Evolutionary conservation across 2,888 invertebrate species (phyloP), one percentile per base, ranked within the genome.

Genomic region (Polyommatus icarus): DNA sequence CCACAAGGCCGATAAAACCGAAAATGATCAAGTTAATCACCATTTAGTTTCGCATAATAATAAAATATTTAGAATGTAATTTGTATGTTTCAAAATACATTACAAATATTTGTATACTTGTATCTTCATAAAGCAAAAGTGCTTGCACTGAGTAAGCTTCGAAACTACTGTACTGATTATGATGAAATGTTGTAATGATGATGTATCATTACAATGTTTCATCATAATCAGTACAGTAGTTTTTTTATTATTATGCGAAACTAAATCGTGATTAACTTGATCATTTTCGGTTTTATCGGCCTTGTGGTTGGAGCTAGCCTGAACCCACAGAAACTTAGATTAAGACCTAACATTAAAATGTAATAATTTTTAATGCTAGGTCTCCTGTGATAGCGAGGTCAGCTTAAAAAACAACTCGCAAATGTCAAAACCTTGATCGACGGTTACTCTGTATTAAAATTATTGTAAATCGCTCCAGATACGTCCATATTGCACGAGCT

Each of bases 341-440:
- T 32, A 5, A 12, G 8, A 61, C 8, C 20, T 67, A 18, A 29
- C 18, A 20, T 20, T 29, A 67, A 12, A 67, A 4, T 32, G 6
- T 6, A 67, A 15, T 24, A 67, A 61, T 67, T 20, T 24, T 67
- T 20, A 67, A 29, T 67, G 61, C 12, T 20, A 32, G 61, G 24
- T 61, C 61, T 61, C 29, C 15, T 61, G 20, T 15, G 29, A 67
- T 67, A 2, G 67, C 67, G 67, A 67, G 67, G 67, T 67, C 67
- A 67, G 32, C 15, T 32, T 54, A 54, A 67, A 67, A 24, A 29
- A 8, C 24, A 12, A 61, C 12, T 67, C 29, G 67, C 4, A 61
- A 61, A 61, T 29, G 67, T 32, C 12, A 10, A 67, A 67, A 32
- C 67, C 67, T 67, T 32, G 67, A 67, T 67, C 67, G 67, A 15